phyloP scores from a whole-genome alignment of 2,797 vertebrate genomes.

The Anabas testudineus region DNA sequence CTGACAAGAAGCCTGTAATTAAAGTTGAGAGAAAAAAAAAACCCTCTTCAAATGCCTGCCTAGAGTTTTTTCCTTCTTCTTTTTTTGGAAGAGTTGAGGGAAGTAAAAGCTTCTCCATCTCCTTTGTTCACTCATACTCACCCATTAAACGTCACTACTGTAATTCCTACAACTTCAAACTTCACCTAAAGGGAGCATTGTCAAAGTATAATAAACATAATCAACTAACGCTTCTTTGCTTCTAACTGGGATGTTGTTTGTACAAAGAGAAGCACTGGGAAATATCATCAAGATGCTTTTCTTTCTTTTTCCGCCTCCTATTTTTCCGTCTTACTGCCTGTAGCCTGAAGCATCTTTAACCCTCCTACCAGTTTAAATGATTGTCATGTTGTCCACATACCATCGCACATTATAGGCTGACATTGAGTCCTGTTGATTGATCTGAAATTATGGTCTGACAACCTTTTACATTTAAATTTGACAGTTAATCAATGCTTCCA shows the following conservation, averaged over 20 bases:
- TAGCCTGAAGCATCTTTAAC: constrained; percentile 5
- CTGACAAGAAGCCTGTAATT: constrained; percentile 84
- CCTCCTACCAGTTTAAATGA: constrained; percentile 14
- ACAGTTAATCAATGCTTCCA: constrained; percentile 72
- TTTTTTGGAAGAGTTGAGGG: constrained; percentile 49
- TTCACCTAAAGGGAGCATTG: constrained; percentile 29
- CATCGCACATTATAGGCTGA: constrained; percentile 39
- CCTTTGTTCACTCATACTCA: constrained; percentile 23
- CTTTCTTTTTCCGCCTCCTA: neutral
- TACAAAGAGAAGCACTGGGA: neutral
- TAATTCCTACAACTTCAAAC: constrained; percentile 31
- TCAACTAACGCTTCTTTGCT: constrained; percentile 2
- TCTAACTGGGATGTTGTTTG: constrained; percentile 17
- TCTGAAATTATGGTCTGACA: constrained; percentile 62
- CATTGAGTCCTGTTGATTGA: constrained; percentile 69
- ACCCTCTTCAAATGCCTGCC: constrained; percentile 58
- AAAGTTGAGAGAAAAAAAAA: constrained; percentile 78
- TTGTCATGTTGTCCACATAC: constrained; percentile 42
- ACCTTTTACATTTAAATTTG: constrained; percentile 69
- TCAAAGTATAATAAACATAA: constrained; percentile 16
- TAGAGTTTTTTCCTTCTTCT: constrained; percentile 35
- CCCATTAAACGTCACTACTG: constrained; percentile 1
- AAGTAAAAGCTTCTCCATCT: constrained; percentile 58
- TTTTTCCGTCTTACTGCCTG: neutral
- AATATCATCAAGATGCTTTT: neutral